Conservation (phyloP, 2,113 vertebrate genomes). For the Tiliqua scincoides region DNA sequence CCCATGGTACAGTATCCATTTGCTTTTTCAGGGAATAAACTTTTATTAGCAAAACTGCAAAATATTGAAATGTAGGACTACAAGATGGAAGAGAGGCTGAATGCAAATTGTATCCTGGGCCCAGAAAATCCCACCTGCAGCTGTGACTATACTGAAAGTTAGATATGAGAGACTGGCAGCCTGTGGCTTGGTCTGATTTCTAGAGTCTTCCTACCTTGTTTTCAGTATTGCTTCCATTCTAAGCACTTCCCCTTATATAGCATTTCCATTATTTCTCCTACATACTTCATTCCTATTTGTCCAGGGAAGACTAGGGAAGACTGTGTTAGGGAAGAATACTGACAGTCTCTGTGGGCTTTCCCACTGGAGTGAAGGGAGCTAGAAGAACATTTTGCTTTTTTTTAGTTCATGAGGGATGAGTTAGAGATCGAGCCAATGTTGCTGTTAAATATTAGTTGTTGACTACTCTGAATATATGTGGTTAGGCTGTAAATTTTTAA, state of each 20-base stretch:
- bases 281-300: not conserved
- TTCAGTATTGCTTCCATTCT: not conserved
- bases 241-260: not conserved
- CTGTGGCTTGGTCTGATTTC: not conserved
- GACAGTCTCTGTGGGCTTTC: not conserved
- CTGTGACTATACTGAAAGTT: too few species aligned
- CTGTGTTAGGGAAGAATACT: not conserved
- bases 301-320: not conserved
- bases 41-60: not conserved
- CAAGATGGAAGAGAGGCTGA: not conserved
- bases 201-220: not conserved
- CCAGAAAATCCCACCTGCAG: not conserved
- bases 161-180: not conserved
- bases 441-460: slow-evolving; percentile 22
- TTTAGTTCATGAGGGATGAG: not conserved
- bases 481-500: slow-evolving; percentile 4
- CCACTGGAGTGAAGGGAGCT: not conserved
- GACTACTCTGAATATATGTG: not conserved
- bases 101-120: not conserved
- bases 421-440: not conserved
- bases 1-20: not conserved
- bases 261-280: not conserved
- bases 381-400: not conserved
- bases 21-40: not conserved
- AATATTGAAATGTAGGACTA: not conserved